Base-by-base conservation (phyloP, 92 coral and sea anemone genomes). In the Palythoa caribaeorum region DNA sequence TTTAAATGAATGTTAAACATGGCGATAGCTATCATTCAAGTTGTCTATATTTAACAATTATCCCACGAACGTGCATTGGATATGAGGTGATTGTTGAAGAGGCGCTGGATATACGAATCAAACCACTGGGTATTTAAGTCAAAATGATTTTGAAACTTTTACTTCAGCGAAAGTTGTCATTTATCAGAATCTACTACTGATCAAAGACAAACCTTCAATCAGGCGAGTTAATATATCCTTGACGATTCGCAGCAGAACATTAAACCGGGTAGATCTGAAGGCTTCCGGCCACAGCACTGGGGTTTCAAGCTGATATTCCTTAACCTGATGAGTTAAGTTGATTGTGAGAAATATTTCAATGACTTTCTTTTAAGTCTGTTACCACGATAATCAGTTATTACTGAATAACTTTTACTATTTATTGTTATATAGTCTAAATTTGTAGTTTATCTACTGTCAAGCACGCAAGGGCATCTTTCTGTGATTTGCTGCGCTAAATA, bases 261-360 rank as follows among this genome's bases (percentile, higher is more conserved):
- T 72, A 40, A 91, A 89, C 71, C 95, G 89, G 28, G 98, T 86
- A 79, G 92, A 87, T 81, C 92, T 77, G 87, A 93, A 93, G 0
- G 94, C 88, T 38, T 91, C 94, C 53, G 92, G 92, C 92, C 94
- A 89, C 9, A 90, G 79, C 55, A 91, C 79, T 5, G 92, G 89
- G 71, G 91, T 87, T 21, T 93, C 94, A 7, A 93, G 78, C 51
- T 89, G 96, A 53, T 95, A 92, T 68, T 92, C 98, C 78, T 93
- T 95, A 44, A 95, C 96, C 98, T 95, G 17, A 19, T 9, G 51
- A 62, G 28, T 44, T 44, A 44, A 4, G 7, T 44, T 12, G 14
- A 35, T 71, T 13, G 16, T 14, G 13, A 17, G 3, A n/a, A 48
- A 9, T 44, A n/a, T 47, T 62, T 54, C 37, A 38, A 38, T 20